phyloP scores from a whole-genome alignment of 2,888 invertebrate species.

The Dynastes tityus region DNA sequence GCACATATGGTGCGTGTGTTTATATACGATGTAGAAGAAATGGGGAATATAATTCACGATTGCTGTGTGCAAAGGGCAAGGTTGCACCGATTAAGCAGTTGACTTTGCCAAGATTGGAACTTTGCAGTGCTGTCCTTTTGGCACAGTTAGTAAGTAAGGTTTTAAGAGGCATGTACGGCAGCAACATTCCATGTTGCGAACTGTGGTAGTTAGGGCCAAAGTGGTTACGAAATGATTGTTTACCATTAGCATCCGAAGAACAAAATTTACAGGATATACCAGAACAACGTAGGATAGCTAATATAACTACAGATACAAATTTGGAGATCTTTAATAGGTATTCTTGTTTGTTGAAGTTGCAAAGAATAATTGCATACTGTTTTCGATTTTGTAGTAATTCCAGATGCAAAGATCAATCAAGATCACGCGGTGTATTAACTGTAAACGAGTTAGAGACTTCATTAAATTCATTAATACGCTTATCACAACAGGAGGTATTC shows the following conservation, averaged over 20 bases:
- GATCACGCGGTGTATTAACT: too few species aligned
- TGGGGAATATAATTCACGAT: not conserved
- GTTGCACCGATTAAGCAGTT: not conserved
- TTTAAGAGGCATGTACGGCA: constrained; percentile 47
- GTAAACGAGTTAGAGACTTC: too few species aligned
- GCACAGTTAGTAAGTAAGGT: not conserved
- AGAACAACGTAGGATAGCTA: not conserved
- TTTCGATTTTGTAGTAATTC: not conserved
- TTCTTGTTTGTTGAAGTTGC: not conserved
- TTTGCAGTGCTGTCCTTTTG: not conserved
- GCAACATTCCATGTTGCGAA: not conserved
- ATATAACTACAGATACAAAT: too few species aligned
- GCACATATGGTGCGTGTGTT: too few species aligned
- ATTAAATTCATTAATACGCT: not conserved
- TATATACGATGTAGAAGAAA: not conserved
- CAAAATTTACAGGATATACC: not conserved
- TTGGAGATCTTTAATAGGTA: too few species aligned
- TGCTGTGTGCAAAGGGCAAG: not conserved
- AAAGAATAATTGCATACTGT: not conserved
- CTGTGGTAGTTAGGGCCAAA: not conserved
- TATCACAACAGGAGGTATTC: too few species aligned
- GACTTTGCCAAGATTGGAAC: not conserved
- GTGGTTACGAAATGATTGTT: not conserved
- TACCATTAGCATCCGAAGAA: not conserved
- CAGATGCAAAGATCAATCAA: not conserved